Percentiles rank a stretch among this genome's conserved stretches.
Evolutionary conservation across 2,113 vertebrate species (phyloP).

Genomic region (Vireo altiloquus): DNA sequence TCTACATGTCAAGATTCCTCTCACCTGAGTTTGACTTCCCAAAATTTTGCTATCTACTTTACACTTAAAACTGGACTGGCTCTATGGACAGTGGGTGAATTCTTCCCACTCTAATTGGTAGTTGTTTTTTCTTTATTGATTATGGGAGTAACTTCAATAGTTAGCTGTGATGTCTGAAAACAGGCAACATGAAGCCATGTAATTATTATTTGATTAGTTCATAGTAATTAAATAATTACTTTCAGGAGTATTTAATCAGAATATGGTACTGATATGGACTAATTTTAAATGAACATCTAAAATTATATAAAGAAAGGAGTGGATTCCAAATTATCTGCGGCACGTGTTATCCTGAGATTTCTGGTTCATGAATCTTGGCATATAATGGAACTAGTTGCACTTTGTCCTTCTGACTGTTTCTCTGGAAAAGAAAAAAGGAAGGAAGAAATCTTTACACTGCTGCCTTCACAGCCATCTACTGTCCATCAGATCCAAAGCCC

Average conservation of each 20-base stretch:
- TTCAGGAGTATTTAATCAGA: background rate
- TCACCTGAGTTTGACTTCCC: background rate
- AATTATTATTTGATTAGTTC: background rate
- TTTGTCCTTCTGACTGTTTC: background rate
- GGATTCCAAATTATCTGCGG: background rate
- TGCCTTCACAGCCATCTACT: background rate
- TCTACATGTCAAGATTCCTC: background rate
- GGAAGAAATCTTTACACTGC: background rate
- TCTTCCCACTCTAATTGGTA: background rate
- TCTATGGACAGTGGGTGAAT: background rate
- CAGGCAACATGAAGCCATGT: background rate
- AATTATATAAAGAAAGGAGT: background rate
- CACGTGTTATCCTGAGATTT: background rate
- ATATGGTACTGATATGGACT: background rate
- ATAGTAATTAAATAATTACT: background rate
- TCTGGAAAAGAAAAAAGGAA: background rate
- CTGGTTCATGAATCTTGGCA: background rate
- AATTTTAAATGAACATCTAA: background rate
- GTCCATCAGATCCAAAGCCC: background rate
- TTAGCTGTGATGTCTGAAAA: background rate
- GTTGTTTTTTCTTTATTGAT: background rate
- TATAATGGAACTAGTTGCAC: background rate
- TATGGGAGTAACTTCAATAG: background rate
- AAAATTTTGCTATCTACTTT: background rate
- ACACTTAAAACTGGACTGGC: background rate